Base-by-base conservation (phyloP, 2,888 invertebrate genomes). In the Drosophila histrio region DNA sequence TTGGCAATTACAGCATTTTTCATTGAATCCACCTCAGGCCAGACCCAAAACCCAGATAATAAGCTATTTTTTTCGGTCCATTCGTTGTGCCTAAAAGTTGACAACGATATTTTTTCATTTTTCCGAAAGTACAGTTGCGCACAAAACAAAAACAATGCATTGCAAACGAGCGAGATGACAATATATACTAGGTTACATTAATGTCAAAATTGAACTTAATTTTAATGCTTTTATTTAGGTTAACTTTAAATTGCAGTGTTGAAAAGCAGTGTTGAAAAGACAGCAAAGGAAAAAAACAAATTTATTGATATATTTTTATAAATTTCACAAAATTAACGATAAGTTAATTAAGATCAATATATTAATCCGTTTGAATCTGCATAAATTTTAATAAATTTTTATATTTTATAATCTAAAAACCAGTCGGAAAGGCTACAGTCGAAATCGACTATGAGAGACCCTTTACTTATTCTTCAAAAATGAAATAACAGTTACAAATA, bases 1-100 rank as follows among this genome's bases (percentile, higher is more conserved):
- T 70, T 74, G 79, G 46, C 62, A 78, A 78, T 78, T 74, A 60
- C 53, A 46, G 56, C 36, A 50, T 39, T 64, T 77, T 63, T 39
- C 36, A 30, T 53, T 58, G 19, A 1, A 11, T 1, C 17, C 44
- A 52, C 43, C 34, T 56, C 32, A 17, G 44, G 28, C 44, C 26
- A 15, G 9, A 24, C 5, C 50, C 24, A 11, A 7, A n/a, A 9
- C 8, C 9, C 38, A 38, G 22, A 54, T 54, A 66, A 66, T 58
- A 34, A 43, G 34, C 44, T n/a, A 9, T 2, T 7, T 39, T 39
- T 39, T 38, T 50, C 38, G 26, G 21, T 13, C 9, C 8, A n/a
- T 9, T 28, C 8, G 8, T 21, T 34, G 22, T 26, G 54, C 54
- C 75, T 21, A 68, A 74, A 46, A 46, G 26, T 52, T 50, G 66